A percentile compares a stretch with the other conserved stretches of the same genome.
These are phyloP conservation scores for Globia sparganii DNA, from an alignment of 2,888 invertebrate genomes.

Conservation along the genomic window DNA sequence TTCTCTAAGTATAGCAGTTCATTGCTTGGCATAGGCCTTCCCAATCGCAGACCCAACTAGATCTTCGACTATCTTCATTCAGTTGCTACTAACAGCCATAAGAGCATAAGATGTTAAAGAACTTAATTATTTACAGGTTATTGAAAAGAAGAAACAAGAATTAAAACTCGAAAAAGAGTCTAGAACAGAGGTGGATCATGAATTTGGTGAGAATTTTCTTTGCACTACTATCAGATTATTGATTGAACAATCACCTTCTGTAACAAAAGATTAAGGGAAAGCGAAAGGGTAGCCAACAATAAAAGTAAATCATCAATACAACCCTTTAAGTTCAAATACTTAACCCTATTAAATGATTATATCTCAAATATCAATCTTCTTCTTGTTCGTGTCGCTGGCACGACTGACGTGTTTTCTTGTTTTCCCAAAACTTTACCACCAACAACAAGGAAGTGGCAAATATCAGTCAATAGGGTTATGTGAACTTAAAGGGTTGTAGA, in stretches of 20 bases:
- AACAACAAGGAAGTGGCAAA: too few species aligned
- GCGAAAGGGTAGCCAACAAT: background rate
- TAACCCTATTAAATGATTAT: background rate
- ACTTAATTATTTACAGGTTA: slow-evolving; percentile 72
- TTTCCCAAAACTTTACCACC: too few species aligned
- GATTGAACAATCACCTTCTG: background rate
- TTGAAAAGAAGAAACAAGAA: slow-evolving; percentile 77
- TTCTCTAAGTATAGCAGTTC: background rate
- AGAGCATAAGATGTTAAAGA: background rate
- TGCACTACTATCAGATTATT: background rate
- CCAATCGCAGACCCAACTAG: background rate
- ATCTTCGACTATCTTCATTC: background rate
- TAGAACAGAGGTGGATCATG: slow-evolving; percentile 75
- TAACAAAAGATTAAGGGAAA: background rate
- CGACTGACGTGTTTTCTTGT: too few species aligned
- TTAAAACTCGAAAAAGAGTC: slow-evolving; percentile 69
- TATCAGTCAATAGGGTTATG: background rate
- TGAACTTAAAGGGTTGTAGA: background rate
- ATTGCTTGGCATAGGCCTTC: background rate
- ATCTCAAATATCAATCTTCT: background rate
- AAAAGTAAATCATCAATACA: too few species aligned
- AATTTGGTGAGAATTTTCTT: slow-evolving; percentile 75
- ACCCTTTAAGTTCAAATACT: too few species aligned
- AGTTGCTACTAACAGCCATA: background rate
- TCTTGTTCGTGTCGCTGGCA: too few species aligned